Conservation (phyloP, 2,888 invertebrate species). For the Cheilosia scutellata region DNA sequence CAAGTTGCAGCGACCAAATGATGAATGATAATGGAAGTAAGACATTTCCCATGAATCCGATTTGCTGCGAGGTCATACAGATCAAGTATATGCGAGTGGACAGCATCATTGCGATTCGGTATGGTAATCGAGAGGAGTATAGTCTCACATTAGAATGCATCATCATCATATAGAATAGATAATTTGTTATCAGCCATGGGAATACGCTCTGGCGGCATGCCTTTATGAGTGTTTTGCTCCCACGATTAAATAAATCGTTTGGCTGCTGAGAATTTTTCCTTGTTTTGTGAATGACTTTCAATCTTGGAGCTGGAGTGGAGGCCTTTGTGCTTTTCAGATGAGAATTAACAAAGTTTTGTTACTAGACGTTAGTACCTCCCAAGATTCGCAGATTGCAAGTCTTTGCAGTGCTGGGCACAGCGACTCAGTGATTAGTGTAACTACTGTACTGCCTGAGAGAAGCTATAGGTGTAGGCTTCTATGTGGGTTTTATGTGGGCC, state of each 20-base stretch:
- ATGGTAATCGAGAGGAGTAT: slow-evolving; percentile 54
- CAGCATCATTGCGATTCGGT: slow-evolving; percentile 52
- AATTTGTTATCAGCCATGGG: slow-evolving; percentile 15
- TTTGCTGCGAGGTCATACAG: slow-evolving; percentile 56
- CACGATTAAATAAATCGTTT: slow-evolving; percentile 12
- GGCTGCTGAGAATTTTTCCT: not conserved
- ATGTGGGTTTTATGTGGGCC: too few relatives aligned
- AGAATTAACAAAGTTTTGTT: too few relatives aligned
- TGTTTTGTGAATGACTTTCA: not conserved
- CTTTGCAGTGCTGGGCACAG: too few relatives aligned
- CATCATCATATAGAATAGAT: slow-evolving; percentile 20
- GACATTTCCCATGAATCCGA: slow-evolving; percentile 42
- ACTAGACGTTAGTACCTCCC: too few relatives aligned
- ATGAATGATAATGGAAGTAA: slow-evolving; percentile 57
- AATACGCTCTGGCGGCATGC: slow-evolving; percentile 2
- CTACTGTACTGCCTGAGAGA: too few relatives aligned
- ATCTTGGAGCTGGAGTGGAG: too few relatives aligned
- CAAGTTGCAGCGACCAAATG: slow-evolving; percentile 52
- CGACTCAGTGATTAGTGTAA: too few relatives aligned
- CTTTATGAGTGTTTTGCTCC: slow-evolving; percentile 25
- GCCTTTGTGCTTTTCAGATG: too few relatives aligned
- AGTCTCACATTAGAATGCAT: slow-evolving; percentile 46
- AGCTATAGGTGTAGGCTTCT: too few relatives aligned
- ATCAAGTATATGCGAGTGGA: slow-evolving; percentile 68
- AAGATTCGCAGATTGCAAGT: too few relatives aligned